A percentile compares a stretch with the other conserved stretches of the same genome.
Evolutionary conservation across 1,140 invertebrate genomes (phyloP).

Genomic region (Caenorhabditis remanei): DNA sequence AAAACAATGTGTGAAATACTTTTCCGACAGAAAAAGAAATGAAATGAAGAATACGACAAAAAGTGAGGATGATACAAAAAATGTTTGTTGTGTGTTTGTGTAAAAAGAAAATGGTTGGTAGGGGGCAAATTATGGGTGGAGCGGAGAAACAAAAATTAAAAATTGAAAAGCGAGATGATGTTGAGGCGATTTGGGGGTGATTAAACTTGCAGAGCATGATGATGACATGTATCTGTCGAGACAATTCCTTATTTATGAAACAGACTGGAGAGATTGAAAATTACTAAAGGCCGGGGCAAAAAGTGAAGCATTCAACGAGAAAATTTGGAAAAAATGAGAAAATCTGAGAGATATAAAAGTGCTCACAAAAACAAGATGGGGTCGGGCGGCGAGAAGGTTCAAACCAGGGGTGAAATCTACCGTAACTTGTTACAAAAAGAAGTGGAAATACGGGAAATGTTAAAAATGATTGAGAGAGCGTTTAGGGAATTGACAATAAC

Average conservation of each 20-base stretch:
- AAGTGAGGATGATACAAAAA: constrained; percentile 26
- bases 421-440: constrained; percentile 6
- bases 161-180: constrained; percentile 26
- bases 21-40: background rate
- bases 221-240: constrained; percentile 4
- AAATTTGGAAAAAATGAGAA: constrained; percentile 21
- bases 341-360: background rate
- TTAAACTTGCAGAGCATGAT: constrained; percentile 10
- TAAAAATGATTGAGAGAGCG: constrained; percentile 14
- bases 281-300: background rate
- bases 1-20: constrained; percentile 14
- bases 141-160: background rate
- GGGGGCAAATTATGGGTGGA: too few species aligned
- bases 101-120: background rate
- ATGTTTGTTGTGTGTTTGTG: background rate
- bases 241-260: background rate
- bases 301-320: constrained; percentile 37
- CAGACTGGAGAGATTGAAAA: background rate
- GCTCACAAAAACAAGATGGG: background rate
- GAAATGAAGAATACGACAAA: too few species aligned
- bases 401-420: background rate
- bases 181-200: constrained; percentile 17
- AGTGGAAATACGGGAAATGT: background rate
- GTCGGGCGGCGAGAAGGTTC: background rate
- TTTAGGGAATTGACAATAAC: background rate